These are phyloP conservation scores for Muscidifurax raptorellus DNA, from an alignment of 1,140 invertebrate species.

Conservation along the genomic window DNA sequence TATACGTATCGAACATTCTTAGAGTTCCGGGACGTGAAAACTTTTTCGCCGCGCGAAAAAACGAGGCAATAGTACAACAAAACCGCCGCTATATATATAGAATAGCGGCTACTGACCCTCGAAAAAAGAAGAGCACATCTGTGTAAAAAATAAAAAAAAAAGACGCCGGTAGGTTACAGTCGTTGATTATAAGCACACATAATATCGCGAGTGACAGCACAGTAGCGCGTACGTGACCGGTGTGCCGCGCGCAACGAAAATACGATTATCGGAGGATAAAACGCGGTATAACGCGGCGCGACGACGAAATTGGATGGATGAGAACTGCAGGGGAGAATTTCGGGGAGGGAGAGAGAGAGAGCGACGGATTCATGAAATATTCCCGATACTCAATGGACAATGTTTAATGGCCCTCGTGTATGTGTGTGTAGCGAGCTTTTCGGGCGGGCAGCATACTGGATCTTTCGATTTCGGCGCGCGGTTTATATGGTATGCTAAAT, in stretches of 20 bases:
- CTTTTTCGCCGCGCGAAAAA: too few relatives aligned
- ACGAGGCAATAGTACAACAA: not conserved
- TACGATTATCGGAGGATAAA: slow-evolving; percentile 48
- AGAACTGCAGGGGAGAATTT: too few relatives aligned
- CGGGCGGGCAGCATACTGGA: not conserved
- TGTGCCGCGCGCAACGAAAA: slow-evolving; percentile 36
- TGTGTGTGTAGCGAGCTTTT: not conserved
- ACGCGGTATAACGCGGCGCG: not conserved
- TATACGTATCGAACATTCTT: not conserved
- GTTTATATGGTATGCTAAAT: slow-evolving; percentile 24
- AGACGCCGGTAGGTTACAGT: slow-evolving; percentile 9
- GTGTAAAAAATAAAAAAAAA: not conserved
- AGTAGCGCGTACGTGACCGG: slow-evolving; percentile 29
- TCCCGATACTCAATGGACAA: slow-evolving; percentile 42
- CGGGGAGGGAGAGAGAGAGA: slow-evolving; percentile 35
- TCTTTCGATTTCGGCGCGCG: too few relatives aligned
- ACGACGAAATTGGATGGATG: slow-evolving; percentile 38
- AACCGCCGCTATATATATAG: not conserved
- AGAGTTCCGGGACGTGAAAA: not conserved
- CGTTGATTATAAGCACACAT: slow-evolving; percentile 48
- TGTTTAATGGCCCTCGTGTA: slow-evolving; percentile 8
- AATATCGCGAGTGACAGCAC: not conserved
- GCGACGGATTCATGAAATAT: slow-evolving; percentile 22
- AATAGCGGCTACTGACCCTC: not conserved
- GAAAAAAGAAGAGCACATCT: not conserved